Evolutionary conservation across 2,113 vertebrate species (phyloP), one percentile per base, ranked within the genome.

Genomic region (Atrichornis clamosus): DNA sequence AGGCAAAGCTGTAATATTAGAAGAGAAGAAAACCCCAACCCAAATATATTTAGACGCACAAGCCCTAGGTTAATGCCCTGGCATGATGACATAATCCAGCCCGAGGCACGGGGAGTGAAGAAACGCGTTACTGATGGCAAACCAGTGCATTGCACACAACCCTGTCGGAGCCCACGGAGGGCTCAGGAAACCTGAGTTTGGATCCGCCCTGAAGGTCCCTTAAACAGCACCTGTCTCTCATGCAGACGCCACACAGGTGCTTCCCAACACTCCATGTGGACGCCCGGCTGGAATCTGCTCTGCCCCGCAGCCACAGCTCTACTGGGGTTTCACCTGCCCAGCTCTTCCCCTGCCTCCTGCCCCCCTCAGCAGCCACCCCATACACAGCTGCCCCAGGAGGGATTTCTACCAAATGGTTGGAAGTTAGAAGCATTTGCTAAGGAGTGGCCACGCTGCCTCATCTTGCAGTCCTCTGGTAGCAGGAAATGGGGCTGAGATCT

Each of bases 1-100:
- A 92, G 60, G 85, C 60, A 94, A 93, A 78, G 53, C 32, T 90
- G 84, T 82, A 94, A 90, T 64, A 90, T 84, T 96, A 96, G 86
- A 95, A 94, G 85, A 85, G 75, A 93, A 92, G 41, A 94, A 96
- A 95, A 67, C 15, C 11, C 64, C 26, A 89, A 95, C 5, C 64
- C 79, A 94, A 95, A 85, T 69, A 93, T 75, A 89, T 92, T 78
- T 94, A 93, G 62, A 94, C 76, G 58, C 72, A 76, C 55, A 90
- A 96, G 46, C 18, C 79, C 41, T 37, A 64, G 76, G 80, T 93
- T 96, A 95, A 87, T 96, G 73, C 49, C 44, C 65, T 90, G 80
- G 80, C 69, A 84, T 28, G 77, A 82, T 89, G 90, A 93, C 90
- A 90, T 94, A 95, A 93, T 79, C 49, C 87, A 89, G 16, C 87